phyloP scores from a whole-genome alignment of 1,140 invertebrate species.

The Acromyrmex echinatior region DNA sequence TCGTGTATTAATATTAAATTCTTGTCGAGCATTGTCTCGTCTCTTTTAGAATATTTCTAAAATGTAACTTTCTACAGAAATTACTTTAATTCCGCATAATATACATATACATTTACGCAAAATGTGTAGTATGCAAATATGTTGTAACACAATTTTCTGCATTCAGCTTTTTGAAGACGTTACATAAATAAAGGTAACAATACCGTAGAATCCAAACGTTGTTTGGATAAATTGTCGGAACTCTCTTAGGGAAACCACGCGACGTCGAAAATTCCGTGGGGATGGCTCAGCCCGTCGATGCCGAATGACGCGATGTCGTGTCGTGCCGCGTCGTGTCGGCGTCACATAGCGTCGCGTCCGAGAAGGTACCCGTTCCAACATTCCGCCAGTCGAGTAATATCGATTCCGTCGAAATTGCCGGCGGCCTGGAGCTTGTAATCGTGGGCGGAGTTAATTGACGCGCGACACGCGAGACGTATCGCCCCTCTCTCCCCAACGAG shows the following conservation, averaged over 20 bases:
- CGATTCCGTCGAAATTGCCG: constrained; percentile 61
- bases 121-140: not conserved
- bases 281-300: constrained; percentile 37
- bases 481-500: constrained; percentile 30
- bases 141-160: not conserved
- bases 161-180: not conserved
- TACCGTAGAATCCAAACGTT: not conserved
- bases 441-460: constrained; percentile 64
- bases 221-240: constrained; percentile 40
- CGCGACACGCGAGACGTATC: constrained; percentile 63
- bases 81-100: not conserved
- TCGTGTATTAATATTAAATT: constrained; percentile 12
- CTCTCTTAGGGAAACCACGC: not conserved
- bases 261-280: constrained; percentile 33
- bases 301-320: constrained; percentile 53
- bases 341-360: constrained; percentile 45
- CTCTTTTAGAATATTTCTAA: too few species aligned
- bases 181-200: not conserved
- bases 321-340: constrained; percentile 33
- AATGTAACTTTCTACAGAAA: not conserved
- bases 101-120: not conserved
- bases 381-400: constrained; percentile 63
- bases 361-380: constrained; percentile 44
- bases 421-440: constrained; percentile 58
- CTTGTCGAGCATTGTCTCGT: not conserved